These are phyloP conservation scores for Cichlasoma orientale DNA, from an alignment of 2,797 vertebrate genomes.

Conservation along the genomic window DNA sequence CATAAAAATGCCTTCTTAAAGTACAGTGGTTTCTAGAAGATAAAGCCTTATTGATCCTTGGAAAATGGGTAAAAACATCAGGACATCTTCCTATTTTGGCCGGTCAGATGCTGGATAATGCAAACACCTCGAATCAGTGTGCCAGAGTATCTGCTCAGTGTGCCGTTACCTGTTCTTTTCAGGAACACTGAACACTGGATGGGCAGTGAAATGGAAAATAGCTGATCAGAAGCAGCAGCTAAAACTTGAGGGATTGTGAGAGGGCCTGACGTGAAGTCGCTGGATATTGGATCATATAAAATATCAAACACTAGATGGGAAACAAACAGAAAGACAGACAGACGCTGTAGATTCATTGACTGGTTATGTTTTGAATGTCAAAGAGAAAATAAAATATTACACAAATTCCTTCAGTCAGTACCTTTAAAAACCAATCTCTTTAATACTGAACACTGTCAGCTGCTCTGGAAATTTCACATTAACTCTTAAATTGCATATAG, in stretches of 20 bases:
- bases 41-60: background rate
- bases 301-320: background rate
- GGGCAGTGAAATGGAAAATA: constrained; percentile 26
- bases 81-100: background rate
- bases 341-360: background rate
- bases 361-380: background rate
- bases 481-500: too few relatives aligned
- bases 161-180: background rate
- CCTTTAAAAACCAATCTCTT: background rate
- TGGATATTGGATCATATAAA: background rate
- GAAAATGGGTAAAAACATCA: background rate
- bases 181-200: background rate
- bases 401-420: background rate
- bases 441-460: background rate
- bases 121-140: background rate
- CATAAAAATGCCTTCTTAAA: background rate
- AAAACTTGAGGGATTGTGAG: background rate
- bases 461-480: background rate
- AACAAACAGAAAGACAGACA: background rate
- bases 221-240: constrained; percentile 22
- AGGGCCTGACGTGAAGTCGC: background rate
- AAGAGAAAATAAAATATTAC: background rate
- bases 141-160: background rate
- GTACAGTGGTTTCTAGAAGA: background rate
- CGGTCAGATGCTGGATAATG: background rate